Evolutionary conservation across 2,888 invertebrate species (phyloP), one percentile per base, ranked within the genome.

Genomic region (Oconnorella tubifera): DNA sequence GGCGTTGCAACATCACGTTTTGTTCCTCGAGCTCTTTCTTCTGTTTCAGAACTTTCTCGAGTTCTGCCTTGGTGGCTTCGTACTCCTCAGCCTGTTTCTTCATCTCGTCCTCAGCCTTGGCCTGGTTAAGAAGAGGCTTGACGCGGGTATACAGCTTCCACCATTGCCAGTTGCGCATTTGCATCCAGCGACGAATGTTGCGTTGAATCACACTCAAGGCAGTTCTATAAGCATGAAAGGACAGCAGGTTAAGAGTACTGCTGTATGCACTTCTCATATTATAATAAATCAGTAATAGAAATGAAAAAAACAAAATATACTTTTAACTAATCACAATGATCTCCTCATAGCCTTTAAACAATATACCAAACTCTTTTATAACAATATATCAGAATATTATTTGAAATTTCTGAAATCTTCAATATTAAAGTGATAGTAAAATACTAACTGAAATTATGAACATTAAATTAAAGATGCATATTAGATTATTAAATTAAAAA

Each of bases 101-200:
- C 85, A 99, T 89, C 87, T 99, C 97, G 87, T 99, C 99, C 87
- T 98, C 98, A 87, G 96, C 89, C 82, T 96, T 92, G 84, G 91
- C 92, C 86, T 94, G 93, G 88, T 95, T 96, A 88, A 99, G 92
- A 82, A 99, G 89, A 80, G 99, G 97, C 87, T 95, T 95, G 89
- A 97, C 91, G 87, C 91, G 95, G 87, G 92, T 92, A 94, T 97
- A 99, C 87, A 99, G 85, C 86, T 96, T 96, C 94, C 95, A 99
- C 99, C 99, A 99, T 83, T 93, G 91, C 99, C 99, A 99, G 86
- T 94, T 98, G 84, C 97, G 92, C 83, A 99, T 89, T 83, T 93
- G 90, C 87, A 99, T 88, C 90, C 98, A 99, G 84, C 95, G 94
- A 86, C 98, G 92, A 88, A 99, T 90, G 88, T 99, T 99, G 84